Conservation (phyloP, 2,888 invertebrate species). For the Diarsia mendica region DNA sequence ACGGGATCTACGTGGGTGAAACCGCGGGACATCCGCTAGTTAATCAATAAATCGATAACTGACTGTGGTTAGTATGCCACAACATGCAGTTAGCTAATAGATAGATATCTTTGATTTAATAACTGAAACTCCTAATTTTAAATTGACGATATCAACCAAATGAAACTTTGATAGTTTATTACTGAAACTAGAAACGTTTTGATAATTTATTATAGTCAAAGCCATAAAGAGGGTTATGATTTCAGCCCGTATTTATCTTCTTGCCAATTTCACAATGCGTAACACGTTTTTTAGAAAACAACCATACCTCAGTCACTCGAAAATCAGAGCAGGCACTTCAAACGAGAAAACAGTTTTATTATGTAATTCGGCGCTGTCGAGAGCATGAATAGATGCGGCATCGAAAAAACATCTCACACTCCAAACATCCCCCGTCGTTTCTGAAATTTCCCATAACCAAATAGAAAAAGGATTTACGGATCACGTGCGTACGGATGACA, state of each 20-base stretch:
- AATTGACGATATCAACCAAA: neutral
- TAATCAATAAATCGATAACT: neutral
- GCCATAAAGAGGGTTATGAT: neutral
- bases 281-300: neutral
- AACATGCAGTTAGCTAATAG: neutral
- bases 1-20: too few relatives aligned
- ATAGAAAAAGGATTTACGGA: too few relatives aligned
- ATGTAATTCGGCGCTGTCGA: neutral
- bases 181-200: neutral
- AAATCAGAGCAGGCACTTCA: neutral
- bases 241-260: neutral
- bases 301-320: neutral
- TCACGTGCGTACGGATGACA: too few relatives aligned
- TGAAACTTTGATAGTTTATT: neutral
- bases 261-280: neutral
- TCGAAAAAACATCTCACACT: neutral
- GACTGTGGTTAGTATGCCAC: neutral
- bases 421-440: neutral
- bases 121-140: neutral
- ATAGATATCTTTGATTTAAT: neutral
- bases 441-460: neutral
- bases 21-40: too few relatives aligned
- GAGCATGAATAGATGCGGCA: neutral
- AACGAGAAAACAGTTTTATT: neutral
- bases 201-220: neutral